Evolutionary conservation across 2,797 vertebrate species (phyloP).

Genomic region (Helarctos malayanus): DNA sequence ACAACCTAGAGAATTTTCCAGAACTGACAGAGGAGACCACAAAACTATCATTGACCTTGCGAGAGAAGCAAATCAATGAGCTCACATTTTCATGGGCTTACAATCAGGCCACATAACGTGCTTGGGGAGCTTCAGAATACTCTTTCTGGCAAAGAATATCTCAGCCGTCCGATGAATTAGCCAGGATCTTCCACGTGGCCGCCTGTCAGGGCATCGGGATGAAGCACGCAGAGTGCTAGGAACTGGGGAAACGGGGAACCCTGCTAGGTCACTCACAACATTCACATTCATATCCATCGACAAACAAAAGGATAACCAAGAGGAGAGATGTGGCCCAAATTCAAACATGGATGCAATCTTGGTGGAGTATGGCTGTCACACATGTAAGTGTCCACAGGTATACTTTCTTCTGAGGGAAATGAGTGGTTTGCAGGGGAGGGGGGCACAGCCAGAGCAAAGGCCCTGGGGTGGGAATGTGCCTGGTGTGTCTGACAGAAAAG

Average conservation of each 20-base stretch:
- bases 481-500: not conserved
- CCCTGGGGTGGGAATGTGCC: not conserved
- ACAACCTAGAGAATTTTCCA: constrained; percentile 9
- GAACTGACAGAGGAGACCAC: constrained; percentile 13
- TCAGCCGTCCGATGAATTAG: not conserved
- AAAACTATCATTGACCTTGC: not conserved
- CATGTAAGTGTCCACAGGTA: not conserved
- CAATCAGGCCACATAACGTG: constrained; percentile 43
- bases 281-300: not conserved
- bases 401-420: not conserved
- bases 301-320: not conserved
- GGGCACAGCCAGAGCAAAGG: not conserved
- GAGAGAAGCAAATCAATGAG: constrained; percentile 45
- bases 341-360: not conserved
- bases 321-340: not conserved
- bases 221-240: not conserved
- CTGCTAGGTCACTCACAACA: not conserved
- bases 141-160: constrained; percentile 25
- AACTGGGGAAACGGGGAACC: not conserved
- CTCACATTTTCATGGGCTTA: constrained; percentile 34
- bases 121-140: not conserved
- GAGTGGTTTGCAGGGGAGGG: not conserved
- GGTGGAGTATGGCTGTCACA: not conserved
- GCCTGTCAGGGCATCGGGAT: not conserved
- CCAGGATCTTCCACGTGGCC: not conserved